phyloP scores from a whole-genome alignment of 2,888 invertebrate genomes.

The Pyrochroa serraticornis region DNA sequence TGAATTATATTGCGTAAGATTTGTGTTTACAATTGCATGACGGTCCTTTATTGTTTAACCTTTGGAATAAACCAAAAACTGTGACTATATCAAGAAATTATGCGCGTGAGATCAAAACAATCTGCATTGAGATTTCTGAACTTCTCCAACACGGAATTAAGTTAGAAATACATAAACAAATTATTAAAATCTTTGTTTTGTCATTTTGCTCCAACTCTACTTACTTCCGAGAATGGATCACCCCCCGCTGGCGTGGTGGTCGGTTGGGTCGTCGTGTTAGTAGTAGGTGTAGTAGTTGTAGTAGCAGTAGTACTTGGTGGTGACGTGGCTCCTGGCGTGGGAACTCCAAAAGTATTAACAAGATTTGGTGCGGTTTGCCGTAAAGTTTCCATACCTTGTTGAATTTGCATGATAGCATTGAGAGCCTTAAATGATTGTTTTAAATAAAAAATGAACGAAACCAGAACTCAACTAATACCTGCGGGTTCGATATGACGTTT shows the following conservation, averaged over 20 bases:
- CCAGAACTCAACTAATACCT: constrained; percentile 56
- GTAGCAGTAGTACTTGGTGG: constrained; percentile 38
- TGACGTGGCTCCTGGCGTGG: constrained; percentile 46
- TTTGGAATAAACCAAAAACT: no score
- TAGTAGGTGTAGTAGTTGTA: constrained; percentile 47
- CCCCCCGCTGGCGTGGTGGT: constrained; percentile 46
- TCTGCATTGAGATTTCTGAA: no score
- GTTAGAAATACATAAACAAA: no score
- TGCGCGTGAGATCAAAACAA: no score
- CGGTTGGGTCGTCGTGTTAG: constrained; percentile 44
- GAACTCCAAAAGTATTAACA: constrained; percentile 64
- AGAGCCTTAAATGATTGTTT: constrained; percentile 63
- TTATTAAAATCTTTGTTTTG: not conserved
- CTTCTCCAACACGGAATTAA: no score
- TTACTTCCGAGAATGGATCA: constrained; percentile 61
- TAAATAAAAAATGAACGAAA: not conserved
- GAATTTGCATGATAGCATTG: constrained; percentile 93
- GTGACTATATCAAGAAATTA: no score
- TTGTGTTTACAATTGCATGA: no score
- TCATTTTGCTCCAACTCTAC: constrained; percentile 16
- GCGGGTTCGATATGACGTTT: constrained; percentile 88
- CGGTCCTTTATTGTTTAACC: no score
- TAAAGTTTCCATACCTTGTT: constrained; percentile 90
- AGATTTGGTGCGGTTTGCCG: constrained; percentile 84
- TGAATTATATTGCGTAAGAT: no score